phyloP scores from a whole-genome alignment of 2,113 vertebrate genomes.

The Lutjanus erythropterus region DNA sequence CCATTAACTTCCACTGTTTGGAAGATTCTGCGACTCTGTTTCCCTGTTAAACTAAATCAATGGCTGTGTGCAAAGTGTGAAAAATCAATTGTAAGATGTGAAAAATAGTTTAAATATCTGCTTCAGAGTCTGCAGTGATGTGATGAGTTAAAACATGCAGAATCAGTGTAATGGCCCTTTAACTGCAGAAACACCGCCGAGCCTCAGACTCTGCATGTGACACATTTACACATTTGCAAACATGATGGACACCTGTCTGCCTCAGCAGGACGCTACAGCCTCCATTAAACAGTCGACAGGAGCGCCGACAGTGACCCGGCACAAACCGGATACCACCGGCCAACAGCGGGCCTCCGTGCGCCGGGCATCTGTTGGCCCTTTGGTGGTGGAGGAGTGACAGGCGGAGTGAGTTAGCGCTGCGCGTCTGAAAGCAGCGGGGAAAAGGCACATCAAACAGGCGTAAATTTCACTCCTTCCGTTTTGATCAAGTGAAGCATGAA shows the following conservation, averaged over 20 bases:
- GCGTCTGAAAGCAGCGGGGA: constrained; percentile 89
- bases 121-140: too few relatives aligned
- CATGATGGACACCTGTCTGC: constrained; percentile 27
- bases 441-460: constrained; percentile 91
- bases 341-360: constrained; percentile 86
- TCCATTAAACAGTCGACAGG: constrained; percentile 42
- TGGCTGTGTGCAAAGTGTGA: too few relatives aligned
- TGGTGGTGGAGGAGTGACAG: constrained; percentile 84
- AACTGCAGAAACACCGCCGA: too few relatives aligned
- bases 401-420: constrained; percentile 89
- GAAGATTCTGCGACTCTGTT: too few relatives aligned
- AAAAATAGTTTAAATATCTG: too few relatives aligned
- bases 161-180: too few relatives aligned
- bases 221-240: constrained; percentile 25
- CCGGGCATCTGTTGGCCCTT: constrained; percentile 91
- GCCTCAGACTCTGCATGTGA: background rate
- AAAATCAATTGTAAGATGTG: too few relatives aligned
- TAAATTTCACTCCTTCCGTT: constrained; percentile 93
- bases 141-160: too few relatives aligned
- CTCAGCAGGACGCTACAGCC: constrained; percentile 21
- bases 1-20: too few relatives aligned
- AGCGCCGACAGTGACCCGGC: constrained; percentile 85
- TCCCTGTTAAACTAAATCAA: too few relatives aligned
- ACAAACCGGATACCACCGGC: constrained; percentile 88
- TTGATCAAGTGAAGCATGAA: constrained; percentile 95